Percentiles rank a stretch among this genome's conserved stretches.
Conservation (phyloP, 1,140 invertebrate genomes). For the Caenorhabditis brenneri region DNA sequence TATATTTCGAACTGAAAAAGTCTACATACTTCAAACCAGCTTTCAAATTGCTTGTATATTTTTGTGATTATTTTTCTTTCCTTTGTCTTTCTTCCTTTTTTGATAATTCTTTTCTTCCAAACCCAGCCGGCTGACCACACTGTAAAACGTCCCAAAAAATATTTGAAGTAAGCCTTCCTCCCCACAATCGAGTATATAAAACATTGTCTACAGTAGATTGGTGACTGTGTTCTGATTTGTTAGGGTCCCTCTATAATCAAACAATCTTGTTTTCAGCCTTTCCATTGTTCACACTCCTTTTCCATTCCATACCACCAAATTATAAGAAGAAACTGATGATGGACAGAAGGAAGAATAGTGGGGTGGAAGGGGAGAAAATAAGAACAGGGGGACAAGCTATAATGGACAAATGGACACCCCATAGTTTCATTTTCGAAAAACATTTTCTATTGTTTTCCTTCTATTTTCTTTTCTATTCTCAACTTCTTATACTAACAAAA, state of each 20-base stretch:
- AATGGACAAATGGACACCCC: slow-evolving; percentile 21
- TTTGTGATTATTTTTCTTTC: neutral
- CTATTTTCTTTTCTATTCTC: neutral
- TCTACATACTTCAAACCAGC: neutral
- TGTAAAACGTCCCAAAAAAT: slow-evolving; percentile 21
- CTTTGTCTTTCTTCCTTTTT: neutral
- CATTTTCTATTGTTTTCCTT: neutral
- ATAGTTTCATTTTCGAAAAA: neutral
- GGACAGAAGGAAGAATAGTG: slow-evolving; percentile 10
- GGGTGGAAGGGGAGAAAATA: neutral
- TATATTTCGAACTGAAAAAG: neutral
- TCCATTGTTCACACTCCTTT: slow-evolving; percentile 24
- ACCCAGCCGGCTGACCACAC: neutral
- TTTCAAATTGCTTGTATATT: neutral
- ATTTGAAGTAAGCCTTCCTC: neutral
- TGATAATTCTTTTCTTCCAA: neutral
- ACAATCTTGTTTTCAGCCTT: slow-evolving; percentile 27
- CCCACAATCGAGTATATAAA: neutral
- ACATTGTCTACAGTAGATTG: neutral
- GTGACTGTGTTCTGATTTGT: slow-evolving; percentile 3
- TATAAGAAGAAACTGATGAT: neutral
- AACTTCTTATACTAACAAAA: neutral
- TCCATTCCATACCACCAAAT: slow-evolving; percentile 31
- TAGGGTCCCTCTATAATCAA: slow-evolving; percentile 6
- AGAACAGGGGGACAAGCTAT: neutral